phyloP scores from a whole-genome alignment of 2,113 vertebrate genomes.

The Apaloderma vittatum region DNA sequence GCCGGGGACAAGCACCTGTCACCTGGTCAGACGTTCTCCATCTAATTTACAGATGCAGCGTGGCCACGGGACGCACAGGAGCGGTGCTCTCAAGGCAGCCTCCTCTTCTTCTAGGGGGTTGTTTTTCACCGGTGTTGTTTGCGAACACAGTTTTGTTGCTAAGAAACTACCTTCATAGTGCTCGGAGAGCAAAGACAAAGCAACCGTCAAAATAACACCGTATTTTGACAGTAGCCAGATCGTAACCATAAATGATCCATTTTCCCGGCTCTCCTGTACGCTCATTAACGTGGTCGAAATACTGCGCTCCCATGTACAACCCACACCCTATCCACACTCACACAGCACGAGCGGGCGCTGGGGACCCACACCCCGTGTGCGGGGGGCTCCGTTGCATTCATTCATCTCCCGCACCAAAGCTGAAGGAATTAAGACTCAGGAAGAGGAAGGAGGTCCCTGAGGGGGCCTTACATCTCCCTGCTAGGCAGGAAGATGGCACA shows the following conservation, averaged over 20 bases:
- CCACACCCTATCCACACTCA: background rate
- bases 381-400: accelerated
- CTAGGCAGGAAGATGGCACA: background rate
- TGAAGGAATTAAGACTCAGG: background rate
- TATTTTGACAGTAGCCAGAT: conserved; percentile 82
- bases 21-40: accelerated
- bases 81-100: background rate
- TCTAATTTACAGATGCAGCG: accelerated
- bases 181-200: conserved; percentile 78
- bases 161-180: conserved; percentile 82
- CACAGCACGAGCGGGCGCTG: accelerated
- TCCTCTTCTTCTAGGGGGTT: conserved; percentile 37
- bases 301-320: background rate
- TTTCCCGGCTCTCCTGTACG: conserved; percentile 53
- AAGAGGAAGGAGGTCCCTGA: background rate
- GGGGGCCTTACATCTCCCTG: background rate
- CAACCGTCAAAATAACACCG: conserved; percentile 76
- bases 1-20: background rate
- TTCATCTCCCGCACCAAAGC: background rate
- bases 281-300: conserved; percentile 65
- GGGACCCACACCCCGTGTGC: background rate
- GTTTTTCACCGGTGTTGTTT: conserved; percentile 73
- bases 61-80: background rate
- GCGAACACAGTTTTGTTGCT: conserved; percentile 82
- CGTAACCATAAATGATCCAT: conserved; percentile 74